Conservation (phyloP, 2,797 vertebrate species). For the Platyrinchus mystaceus region DNA sequence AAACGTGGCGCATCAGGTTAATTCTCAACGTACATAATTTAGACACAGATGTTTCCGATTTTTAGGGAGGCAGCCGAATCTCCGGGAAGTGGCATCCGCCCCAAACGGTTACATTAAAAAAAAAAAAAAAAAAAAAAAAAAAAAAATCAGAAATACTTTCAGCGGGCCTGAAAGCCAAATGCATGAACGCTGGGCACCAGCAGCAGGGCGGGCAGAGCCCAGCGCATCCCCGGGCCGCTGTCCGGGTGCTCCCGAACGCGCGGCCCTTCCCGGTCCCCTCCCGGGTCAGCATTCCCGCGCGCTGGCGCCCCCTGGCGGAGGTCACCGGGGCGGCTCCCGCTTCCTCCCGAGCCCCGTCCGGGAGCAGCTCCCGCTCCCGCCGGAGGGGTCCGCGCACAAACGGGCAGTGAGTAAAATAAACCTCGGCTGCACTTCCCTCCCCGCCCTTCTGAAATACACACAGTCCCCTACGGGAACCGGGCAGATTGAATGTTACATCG, state of each 20-base stretch:
- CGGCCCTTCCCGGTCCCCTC: not conserved
- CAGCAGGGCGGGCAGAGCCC: no score
- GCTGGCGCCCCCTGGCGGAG: not conserved
- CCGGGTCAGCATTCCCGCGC: not conserved
- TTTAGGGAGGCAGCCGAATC: not conserved
- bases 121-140: not conserved
- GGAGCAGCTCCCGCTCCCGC: not conserved
- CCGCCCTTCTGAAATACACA: not conserved
- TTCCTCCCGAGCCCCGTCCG: no score
- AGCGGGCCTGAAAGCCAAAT: not conserved
- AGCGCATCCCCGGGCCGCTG: not conserved
- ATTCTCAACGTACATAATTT: not conserved
- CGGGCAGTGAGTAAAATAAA: not conserved
- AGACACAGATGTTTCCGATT: not conserved
- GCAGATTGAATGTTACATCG: not conserved
- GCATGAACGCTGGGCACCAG: fast-evolving
- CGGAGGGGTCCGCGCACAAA: no score
- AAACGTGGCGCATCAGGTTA: not conserved
- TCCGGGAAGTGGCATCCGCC: not conserved
- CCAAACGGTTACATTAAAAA: not conserved
- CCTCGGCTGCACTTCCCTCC: fast-evolving
- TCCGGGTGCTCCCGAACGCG: not conserved
- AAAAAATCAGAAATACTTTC: not conserved
- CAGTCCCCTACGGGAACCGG: not conserved
- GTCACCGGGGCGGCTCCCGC: not conserved